Conservation (phyloP, 1,140 invertebrate species). For the Macrotrachela quadricornifera region DNA sequence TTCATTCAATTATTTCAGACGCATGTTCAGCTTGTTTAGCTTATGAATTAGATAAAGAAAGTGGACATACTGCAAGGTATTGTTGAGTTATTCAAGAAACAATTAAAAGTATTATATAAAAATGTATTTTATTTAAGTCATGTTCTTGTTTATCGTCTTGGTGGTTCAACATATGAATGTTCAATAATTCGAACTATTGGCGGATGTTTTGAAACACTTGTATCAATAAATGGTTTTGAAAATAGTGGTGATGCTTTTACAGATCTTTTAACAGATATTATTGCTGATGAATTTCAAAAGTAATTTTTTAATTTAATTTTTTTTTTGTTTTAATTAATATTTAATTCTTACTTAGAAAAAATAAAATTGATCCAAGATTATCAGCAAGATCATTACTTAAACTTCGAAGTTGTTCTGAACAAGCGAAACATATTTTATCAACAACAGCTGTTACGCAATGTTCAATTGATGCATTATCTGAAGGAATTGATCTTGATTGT, state of each 20-base stretch:
- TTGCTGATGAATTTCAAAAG: slow-evolving; percentile 8
- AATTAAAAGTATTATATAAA: background rate
- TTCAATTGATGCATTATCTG: slow-evolving; percentile 7
- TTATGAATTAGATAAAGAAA: slow-evolving; percentile 4
- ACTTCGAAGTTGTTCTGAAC: slow-evolving; percentile 1
- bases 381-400: slow-evolving; percentile 1
- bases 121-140: background rate
- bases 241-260: slow-evolving; percentile 6
- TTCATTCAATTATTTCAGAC: slow-evolving; percentile 1
- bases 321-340: background rate
- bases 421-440: slow-evolving; percentile 7
- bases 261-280: background rate
- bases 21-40: slow-evolving; percentile 6
- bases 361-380: background rate
- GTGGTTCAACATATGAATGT: slow-evolving; percentile 3
- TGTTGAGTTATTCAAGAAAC: background rate
- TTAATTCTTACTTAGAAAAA: background rate
- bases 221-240: background rate
- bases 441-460: slow-evolving; percentile 6
- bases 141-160: slow-evolving; percentile 7
- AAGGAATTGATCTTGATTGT: slow-evolving; percentile 8
- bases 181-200: background rate
- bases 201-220: background rate
- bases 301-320: background rate
- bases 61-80: background rate